A percentile compares a stretch with the other conserved stretches of the same genome.
phyloP scores from a whole-genome alignment of 2,113 vertebrate species.

The Sapajus apella region DNA sequence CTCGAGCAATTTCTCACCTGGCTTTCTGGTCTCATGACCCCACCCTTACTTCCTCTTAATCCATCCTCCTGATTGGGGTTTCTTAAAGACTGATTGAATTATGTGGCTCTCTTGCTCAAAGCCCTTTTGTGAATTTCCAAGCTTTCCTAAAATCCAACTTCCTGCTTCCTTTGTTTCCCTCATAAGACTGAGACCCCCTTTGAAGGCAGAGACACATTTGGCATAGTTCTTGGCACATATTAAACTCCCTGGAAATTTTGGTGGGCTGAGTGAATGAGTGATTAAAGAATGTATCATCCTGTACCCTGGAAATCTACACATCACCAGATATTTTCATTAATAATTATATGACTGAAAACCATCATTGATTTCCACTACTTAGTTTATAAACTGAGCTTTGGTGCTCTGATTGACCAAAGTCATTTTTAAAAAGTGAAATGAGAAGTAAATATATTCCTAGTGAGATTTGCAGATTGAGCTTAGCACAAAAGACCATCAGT shows the following conservation, averaged over 20 bases:
- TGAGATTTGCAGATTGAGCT: not conserved
- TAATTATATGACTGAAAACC: not conserved
- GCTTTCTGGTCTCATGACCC: not conserved
- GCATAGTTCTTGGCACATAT: not conserved
- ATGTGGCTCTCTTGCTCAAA: not conserved
- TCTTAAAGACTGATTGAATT: not conserved
- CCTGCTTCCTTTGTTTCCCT: not conserved
- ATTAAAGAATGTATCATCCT: not conserved
- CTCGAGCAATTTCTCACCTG: not conserved
- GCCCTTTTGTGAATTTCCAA: not conserved
- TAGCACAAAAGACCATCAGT: not conserved
- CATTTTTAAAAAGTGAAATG: not conserved
- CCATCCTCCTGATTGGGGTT: not conserved
- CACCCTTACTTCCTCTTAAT: not conserved
- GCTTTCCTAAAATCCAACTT: not conserved
- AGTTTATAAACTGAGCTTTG: not conserved
- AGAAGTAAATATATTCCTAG: not conserved
- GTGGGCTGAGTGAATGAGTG: not conserved
- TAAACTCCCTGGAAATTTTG: not conserved
- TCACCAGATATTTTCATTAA: not conserved
- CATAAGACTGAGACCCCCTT: not conserved
- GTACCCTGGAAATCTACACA: not conserved
- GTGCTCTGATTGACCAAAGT: not conserved
- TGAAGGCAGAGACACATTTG: not conserved
- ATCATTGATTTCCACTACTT: not conserved